Conservation (phyloP, 2,888 invertebrate genomes). For the Rhabditoides inermis region DNA sequence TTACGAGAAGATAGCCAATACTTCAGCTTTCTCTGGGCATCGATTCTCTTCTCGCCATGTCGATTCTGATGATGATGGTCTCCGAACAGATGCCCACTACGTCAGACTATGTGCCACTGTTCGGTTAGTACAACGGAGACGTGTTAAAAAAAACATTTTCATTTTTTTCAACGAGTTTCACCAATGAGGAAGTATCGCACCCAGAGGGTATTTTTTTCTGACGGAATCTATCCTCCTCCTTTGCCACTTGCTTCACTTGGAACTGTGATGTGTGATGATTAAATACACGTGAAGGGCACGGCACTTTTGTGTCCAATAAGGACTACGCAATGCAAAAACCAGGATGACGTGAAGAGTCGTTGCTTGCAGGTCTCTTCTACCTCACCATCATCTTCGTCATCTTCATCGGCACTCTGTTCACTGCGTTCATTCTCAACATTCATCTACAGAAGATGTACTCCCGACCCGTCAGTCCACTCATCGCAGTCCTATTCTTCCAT, state of each 20-base stretch:
- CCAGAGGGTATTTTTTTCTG: background rate
- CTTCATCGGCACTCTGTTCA: conserved; percentile 50
- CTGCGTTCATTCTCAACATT: conserved; percentile 49
- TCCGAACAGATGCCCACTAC: conserved; percentile 58
- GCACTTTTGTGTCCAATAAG: too few relatives aligned
- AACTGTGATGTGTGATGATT: too few relatives aligned
- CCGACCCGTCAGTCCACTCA: conserved; percentile 45
- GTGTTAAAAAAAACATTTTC: too few relatives aligned
- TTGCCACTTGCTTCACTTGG: too few relatives aligned
- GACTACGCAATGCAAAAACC: too few relatives aligned
- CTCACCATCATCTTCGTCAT: conserved; percentile 50
- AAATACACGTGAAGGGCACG: too few relatives aligned
- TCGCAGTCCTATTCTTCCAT: conserved; percentile 46
- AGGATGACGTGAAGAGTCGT: too few relatives aligned
- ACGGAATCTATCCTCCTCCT: background rate
- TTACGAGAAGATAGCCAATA: too few relatives aligned
- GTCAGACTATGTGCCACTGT: conserved; percentile 47
- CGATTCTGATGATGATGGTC: conserved; percentile 57
- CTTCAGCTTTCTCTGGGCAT: conserved; percentile 48
- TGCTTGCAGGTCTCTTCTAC: conserved; percentile 38
- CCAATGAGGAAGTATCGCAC: too few relatives aligned
- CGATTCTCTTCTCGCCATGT: conserved; percentile 54
- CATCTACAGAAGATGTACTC: conserved; percentile 49
- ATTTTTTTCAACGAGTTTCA: too few relatives aligned
- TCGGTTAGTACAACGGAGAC: conserved; percentile 32